These are phyloP conservation scores for Pyrgilauda ruficollis DNA, from an alignment of 2,113 vertebrate species.

Conservation along the genomic window DNA sequence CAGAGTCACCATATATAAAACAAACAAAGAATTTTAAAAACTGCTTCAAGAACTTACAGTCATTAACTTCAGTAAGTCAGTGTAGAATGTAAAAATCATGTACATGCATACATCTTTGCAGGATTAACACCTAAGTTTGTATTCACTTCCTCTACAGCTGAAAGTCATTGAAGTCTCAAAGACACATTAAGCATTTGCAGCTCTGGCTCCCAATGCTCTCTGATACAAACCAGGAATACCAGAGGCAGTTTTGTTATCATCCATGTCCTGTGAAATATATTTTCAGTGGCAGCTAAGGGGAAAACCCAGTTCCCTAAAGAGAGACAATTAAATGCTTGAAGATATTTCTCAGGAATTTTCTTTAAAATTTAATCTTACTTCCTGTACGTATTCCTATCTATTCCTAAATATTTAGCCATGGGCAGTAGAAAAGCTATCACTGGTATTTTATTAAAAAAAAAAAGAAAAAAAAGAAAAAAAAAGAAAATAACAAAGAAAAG, in stretches of 20 bases:
- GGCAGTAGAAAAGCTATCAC: background rate
- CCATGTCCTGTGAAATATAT: background rate
- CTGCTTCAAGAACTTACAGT: background rate
- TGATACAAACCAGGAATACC: background rate
- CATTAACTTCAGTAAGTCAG: background rate
- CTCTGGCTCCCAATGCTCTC: background rate
- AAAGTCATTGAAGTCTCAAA: background rate
- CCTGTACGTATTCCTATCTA: background rate
- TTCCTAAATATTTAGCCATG: background rate
- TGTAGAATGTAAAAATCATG: background rate
- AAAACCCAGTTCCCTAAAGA: background rate
- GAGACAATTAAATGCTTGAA: background rate
- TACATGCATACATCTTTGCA: background rate
- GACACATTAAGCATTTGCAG: background rate
- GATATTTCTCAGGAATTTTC: background rate
- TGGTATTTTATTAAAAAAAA: background rate
- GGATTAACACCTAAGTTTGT: background rate
- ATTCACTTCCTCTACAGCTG: background rate
- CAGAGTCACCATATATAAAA: background rate
- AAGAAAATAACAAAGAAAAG: background rate
- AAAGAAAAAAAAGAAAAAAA: background rate
- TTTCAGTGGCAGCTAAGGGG: background rate
- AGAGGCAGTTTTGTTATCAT: background rate
- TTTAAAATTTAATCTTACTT: background rate
- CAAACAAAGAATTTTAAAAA: background rate